Percentiles rank a stretch among this genome's conserved stretches.
phyloP scores from a whole-genome alignment of 1,140 invertebrate genomes.

The Zaprionus africanus region DNA sequence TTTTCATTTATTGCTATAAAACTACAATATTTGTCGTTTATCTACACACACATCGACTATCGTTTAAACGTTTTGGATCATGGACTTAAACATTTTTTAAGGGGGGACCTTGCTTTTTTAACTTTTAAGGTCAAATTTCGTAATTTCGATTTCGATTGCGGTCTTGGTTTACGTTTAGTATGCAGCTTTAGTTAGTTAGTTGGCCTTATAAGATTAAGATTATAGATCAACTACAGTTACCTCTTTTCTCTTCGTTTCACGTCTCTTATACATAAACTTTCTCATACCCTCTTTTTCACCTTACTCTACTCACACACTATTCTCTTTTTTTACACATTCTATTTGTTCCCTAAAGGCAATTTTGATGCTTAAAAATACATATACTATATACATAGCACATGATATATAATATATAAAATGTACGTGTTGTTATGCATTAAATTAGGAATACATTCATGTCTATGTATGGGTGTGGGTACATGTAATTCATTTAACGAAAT shows the following conservation, averaged over 20 bases:
- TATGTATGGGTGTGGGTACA: constrained; percentile 15
- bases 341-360: constrained; percentile 80
- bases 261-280: background rate
- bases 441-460: constrained; percentile 21
- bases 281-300: background rate
- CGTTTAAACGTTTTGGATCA: background rate
- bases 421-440: constrained; percentile 11
- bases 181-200: constrained; percentile 34
- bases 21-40: constrained; percentile 13
- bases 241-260: background rate
- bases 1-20: constrained; percentile 13
- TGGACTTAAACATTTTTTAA: constrained; percentile 3
- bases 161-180: constrained; percentile 44
- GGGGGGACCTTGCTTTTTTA: constrained; percentile 1
- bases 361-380: constrained; percentile 30
- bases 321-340: constrained; percentile 34
- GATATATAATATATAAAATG: constrained; percentile 14
- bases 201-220: constrained; percentile 11
- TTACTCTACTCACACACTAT: constrained; percentile 11
- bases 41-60: constrained; percentile 24
- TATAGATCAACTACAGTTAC: constrained; percentile 22
- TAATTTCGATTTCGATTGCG: constrained; percentile 39
- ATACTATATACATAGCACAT: constrained; percentile 12
- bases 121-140: constrained; percentile 3
- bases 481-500: constrained; percentile 26